Evolutionary conservation across 2,797 vertebrate genomes (phyloP).

Genomic region (Borostomias antarcticus): DNA sequence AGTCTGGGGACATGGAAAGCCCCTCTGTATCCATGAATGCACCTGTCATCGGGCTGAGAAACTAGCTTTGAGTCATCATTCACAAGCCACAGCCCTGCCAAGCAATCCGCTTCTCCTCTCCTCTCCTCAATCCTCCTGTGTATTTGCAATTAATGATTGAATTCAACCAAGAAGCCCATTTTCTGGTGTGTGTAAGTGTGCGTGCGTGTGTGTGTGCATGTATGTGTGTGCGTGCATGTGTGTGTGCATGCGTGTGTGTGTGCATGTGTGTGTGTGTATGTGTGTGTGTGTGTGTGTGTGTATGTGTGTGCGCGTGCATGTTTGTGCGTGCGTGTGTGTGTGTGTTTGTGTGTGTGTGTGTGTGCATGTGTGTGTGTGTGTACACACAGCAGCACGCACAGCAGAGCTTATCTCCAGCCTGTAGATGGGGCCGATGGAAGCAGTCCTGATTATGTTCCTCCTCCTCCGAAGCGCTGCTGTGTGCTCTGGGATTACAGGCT

Average conservation of each 20-base stretch:
- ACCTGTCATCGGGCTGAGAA: constrained; percentile 67
- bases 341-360: background rate
- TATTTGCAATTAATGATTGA: constrained; percentile 81
- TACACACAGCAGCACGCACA: constrained; percentile 69
- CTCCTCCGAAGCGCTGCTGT: constrained; percentile 78
- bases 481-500: constrained; percentile 82
- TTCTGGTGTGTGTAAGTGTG: constrained; percentile 57
- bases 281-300: too few species aligned
- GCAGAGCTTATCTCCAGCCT: constrained; percentile 77
- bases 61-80: constrained; percentile 76
- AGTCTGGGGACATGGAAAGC: background rate
- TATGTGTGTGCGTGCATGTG: constrained; percentile 68
- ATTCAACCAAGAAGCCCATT: constrained; percentile 64
- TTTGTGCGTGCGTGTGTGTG: background rate
- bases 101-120: constrained; percentile 70
- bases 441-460: constrained; percentile 77
- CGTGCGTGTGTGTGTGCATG: too few species aligned
- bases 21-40: background rate
- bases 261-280: too few species aligned
- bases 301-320: too few species aligned
- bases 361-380: background rate
- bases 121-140: too few species aligned
- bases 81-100: constrained; percentile 71
- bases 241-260: constrained; percentile 18
- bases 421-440: constrained; percentile 80